Percentiles rank a stretch among this genome's conserved stretches.
phyloP scores from a whole-genome alignment of 2,797 vertebrate species.

The Enteromius paludinosus region DNA sequence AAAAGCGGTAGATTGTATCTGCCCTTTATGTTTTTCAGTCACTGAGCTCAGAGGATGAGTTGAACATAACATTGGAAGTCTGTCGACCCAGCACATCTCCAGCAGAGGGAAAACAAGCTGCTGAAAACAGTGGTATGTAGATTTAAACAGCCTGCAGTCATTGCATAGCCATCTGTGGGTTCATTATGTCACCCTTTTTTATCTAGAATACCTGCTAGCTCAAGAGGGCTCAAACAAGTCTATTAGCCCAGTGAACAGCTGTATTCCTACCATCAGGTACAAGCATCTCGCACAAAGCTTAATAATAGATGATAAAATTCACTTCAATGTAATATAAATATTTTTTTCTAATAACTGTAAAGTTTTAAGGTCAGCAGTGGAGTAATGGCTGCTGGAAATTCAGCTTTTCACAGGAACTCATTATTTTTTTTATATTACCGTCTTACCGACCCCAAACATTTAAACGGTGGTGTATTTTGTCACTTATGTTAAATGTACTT shows the following conservation, averaged over 20 bases:
- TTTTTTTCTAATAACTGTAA: not conserved
- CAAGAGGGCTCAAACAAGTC: slow-evolving; percentile 41
- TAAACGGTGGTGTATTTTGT: not conserved
- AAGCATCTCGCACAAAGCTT: not conserved
- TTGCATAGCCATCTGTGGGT: not conserved
- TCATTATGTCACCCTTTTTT: not conserved
- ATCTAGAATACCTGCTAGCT: slow-evolving; percentile 50
- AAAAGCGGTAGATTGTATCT: not conserved
- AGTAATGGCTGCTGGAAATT: not conserved
- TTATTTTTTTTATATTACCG: not conserved
- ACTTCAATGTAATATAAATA: not conserved
- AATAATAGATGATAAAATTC: not conserved
- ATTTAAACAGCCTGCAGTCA: not conserved
- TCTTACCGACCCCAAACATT: not conserved
- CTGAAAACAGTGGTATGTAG: slow-evolving; percentile 51
- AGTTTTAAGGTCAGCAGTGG: not conserved
- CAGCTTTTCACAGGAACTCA: not conserved
- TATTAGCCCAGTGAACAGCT: slow-evolving; percentile 23
- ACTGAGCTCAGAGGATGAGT: slow-evolving; percentile 56
- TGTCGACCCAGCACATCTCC: slow-evolving; percentile 46
- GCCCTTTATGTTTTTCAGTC: slow-evolving; percentile 47
- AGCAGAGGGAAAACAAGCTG: not conserved
- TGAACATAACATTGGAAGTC: slow-evolving; percentile 63
- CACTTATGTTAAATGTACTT: not conserved
- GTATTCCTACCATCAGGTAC: slow-evolving; percentile 37